Evolutionary conservation across 2,113 vertebrate genomes (phyloP), one percentile per base, ranked within the genome.

Genomic region (Chroicocephalus ridibundus): DNA sequence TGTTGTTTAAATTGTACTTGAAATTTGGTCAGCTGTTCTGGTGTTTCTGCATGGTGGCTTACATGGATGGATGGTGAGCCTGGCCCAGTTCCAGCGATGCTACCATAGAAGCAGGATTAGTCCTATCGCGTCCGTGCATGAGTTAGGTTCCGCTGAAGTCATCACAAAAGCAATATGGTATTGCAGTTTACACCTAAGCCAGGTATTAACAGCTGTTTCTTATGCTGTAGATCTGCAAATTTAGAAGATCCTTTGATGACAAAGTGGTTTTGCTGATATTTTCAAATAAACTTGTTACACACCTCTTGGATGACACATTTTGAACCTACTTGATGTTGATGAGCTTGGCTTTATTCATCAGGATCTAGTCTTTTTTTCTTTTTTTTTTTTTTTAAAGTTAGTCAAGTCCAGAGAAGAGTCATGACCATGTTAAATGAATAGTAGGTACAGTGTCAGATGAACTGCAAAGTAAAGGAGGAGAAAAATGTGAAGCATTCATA

Each of bases 101-200:
- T 40, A 8, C 16, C 15, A 0, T 8, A n/a, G 25, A 20, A 64
- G 27, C 14, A 66, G 51, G 22, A 15, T 85, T 71, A 84, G 34
- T 84, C 38, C 9, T 46, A 0, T 40, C 46, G 29, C 3, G 3
- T 15, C 46, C 66, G 0, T 18, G 6, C 2, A 0, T n/a, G 27
- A n/a, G 20, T 42, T 68, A 7, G 1, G 6, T 24, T 14, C 34
- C 27, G 17, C 27, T 69, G 68, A 79, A 66, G 40, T 36, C 6
- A 4, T 52, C 51, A n/a, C 11, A 32, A 25, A 32, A 42, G 5
- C 9, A 11, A 31, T 36, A 18, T 20, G 31, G 9, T 34, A 17
- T 36, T 76, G 20, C 11, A n/a, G 12, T 68, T 75, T 54, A 55
- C 34, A 66, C 22, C 20, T 80, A n/a, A 58, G 42, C 6, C 15